Conservation (phyloP, 2,888 invertebrate species). For the Phaedon cochleariae region DNA sequence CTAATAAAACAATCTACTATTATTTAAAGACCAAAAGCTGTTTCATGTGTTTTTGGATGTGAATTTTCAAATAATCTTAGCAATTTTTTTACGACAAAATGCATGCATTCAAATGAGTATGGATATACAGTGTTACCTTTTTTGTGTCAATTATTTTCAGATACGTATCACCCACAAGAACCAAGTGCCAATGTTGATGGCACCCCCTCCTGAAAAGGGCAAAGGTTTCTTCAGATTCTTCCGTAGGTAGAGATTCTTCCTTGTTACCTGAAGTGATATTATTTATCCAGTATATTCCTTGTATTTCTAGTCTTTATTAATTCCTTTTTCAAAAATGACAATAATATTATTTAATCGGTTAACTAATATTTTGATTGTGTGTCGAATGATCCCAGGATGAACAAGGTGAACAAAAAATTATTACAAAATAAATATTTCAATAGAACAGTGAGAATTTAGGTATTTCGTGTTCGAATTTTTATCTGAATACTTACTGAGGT, state of each 20-base stretch:
- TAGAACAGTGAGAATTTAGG: too few relatives aligned
- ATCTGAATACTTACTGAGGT: too few relatives aligned
- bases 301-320: conserved; percentile 47
- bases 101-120: neutral
- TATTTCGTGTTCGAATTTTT: too few relatives aligned
- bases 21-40: too few relatives aligned
- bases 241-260: conserved; percentile 55
- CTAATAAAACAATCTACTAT: too few relatives aligned
- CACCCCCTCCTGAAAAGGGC: conserved; percentile 81
- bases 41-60: too few relatives aligned
- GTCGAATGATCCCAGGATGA: neutral
- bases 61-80: too few relatives aligned
- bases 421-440: too few relatives aligned
- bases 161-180: conserved; percentile 96
- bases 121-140: conserved; percentile 9
- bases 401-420: too few relatives aligned
- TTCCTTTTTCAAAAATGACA: conserved; percentile 50
- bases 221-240: conserved; percentile 74
- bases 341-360: conserved; percentile 46
- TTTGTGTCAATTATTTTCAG: conserved; percentile 65
- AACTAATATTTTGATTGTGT: conserved; percentile 31
- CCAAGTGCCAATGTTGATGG: conserved; percentile 98
- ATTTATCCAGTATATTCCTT: conserved; percentile 40
- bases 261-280: conserved; percentile 45
- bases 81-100: too few relatives aligned